These are phyloP conservation scores for Mohoua ochrocephala DNA, from an alignment of 2,113 vertebrate species.

Conservation along the genomic window DNA sequence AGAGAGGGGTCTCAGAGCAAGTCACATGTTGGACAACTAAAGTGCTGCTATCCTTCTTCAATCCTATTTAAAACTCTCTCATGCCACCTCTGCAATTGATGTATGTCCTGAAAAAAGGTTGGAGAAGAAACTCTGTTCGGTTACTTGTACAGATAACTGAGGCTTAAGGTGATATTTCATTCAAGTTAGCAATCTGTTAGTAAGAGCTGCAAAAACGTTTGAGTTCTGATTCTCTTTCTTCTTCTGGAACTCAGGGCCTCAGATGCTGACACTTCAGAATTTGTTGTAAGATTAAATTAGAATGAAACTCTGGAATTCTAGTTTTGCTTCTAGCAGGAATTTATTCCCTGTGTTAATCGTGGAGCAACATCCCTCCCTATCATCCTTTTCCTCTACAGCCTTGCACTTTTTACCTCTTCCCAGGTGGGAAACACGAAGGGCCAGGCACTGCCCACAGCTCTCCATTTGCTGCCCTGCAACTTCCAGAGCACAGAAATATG, in stretches of 20 bases:
- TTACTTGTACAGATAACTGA: not conserved
- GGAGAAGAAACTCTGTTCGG: not conserved
- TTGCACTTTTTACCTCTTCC: not conserved
- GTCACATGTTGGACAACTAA: not conserved
- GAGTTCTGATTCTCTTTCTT: not conserved
- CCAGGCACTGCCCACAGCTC: not conserved
- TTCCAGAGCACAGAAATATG: not conserved
- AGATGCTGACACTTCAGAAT: not conserved
- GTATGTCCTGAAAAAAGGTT: not conserved
- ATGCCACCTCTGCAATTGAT: not conserved
- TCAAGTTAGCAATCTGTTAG: not conserved
- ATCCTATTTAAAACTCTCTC: not conserved
- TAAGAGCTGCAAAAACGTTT: not conserved
- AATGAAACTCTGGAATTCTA: not conserved
- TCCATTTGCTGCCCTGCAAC: not conserved
- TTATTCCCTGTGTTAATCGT: not conserved
- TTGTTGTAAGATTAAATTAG: not conserved
- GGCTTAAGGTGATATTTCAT: not conserved
- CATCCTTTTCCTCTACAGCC: not conserved
- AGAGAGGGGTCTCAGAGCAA: not conserved
- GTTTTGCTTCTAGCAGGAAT: not conserved
- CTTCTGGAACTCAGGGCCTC: not conserved
- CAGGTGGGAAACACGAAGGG: rapidly evolving
- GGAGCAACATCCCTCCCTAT: not conserved
- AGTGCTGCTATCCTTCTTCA: not conserved